Base-by-base conservation (phyloP, 2,797 vertebrate genomes). In the Rhyacichthys aspro region DNA sequence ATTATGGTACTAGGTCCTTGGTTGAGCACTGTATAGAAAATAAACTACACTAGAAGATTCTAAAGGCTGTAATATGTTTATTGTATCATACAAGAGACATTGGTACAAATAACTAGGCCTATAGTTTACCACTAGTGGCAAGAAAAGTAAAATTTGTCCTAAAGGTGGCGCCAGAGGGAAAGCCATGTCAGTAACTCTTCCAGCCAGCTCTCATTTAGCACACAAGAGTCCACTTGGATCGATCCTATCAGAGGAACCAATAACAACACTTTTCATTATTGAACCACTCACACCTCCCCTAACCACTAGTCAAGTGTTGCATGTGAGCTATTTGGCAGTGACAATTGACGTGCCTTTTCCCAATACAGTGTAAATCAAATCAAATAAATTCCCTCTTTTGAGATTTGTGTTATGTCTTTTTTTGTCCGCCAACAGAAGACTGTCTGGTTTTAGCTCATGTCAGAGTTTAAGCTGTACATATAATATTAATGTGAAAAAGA, bases 231-330 rank as follows among this genome's bases (percentile, higher is more conserved):
- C 49, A 3, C 8, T 50, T 16, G 0, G 5, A 37, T 37, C 15
- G 19, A 50, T 17, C 33, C 33, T 37, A 70, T 56, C 16, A 62
- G 18, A 1, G 8, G 48, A 60, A 57, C 43, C 69, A 61, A 69
- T 46, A 63, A 43, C 18, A 10, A 46, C 64, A 72, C 48, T 63
- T 57, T 8, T 39, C 44, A 47, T 23, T 32, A 50, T 32, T 52
- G 85, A 78, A 86, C 85, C 83, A 88, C 88, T 88, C 50, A 17
- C 67, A 64, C 42, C 16, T 76, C 74, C 70, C 69, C 66, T 81
- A 88, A 91, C 90, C 90, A 91, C 90, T 91, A 89, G 72, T 49
- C 53, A 81, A 82, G 68, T 73, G 70, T 66, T 80, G 82, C 71
- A 79, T 83, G 67, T 79, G 71, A 82, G 79, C 82, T 76, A 82